Conservation (phyloP, 2,113 vertebrate species). For the Tragelaphus buxtoni region DNA sequence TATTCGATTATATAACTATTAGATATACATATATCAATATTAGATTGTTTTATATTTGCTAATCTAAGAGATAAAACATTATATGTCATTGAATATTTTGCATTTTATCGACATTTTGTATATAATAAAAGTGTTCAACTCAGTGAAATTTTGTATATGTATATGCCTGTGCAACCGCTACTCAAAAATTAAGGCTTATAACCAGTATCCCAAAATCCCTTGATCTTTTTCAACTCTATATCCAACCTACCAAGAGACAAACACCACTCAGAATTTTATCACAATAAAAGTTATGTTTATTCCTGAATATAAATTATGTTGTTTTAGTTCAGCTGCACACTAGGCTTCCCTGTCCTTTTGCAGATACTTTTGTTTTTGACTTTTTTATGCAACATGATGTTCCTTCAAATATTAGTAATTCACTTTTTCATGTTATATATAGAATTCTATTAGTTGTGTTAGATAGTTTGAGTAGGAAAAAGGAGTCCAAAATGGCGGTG, state of each 20-base stretch:
- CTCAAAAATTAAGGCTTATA: background rate
- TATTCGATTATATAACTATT: background rate
- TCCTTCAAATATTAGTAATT: background rate
- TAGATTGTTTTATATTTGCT: background rate
- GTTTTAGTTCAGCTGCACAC: background rate
- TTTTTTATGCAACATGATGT: background rate
- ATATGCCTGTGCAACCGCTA: background rate
- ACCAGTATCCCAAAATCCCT: background rate
- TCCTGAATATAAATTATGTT: background rate
- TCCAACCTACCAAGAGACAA: background rate
- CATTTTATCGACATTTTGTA: background rate
- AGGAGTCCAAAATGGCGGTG: background rate
- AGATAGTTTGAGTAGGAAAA: background rate
- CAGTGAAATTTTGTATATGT: background rate
- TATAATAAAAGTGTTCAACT: background rate
- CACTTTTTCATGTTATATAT: background rate
- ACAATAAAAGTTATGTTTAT: background rate
- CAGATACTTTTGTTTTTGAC: background rate
- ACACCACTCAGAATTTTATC: background rate
- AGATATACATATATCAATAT: background rate
- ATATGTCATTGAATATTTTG: background rate
- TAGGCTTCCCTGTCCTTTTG: background rate
- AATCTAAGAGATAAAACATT: background rate
- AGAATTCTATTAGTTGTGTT: background rate
- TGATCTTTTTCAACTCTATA: background rate